A percentile compares a stretch with the other conserved stretches of the same genome.
phyloP scores from a whole-genome alignment of 2,888 invertebrate species.

The Dilophus febrilis region DNA sequence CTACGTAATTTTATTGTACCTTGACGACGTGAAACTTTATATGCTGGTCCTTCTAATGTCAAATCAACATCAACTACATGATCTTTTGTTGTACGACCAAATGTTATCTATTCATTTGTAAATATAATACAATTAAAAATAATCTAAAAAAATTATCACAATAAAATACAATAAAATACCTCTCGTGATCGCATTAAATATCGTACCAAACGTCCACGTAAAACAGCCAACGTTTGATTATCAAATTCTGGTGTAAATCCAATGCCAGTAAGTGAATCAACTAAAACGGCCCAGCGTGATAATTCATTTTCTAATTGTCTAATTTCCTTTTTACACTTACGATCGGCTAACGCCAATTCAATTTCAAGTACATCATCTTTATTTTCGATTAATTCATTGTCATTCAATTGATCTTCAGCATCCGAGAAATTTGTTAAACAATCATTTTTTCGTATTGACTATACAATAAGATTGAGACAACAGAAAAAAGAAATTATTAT shows the following conservation, averaged over 20 bases:
- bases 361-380: slow-evolving; percentile 67
- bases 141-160: background rate
- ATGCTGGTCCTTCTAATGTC: slow-evolving; percentile 82
- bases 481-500: background rate
- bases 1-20: slow-evolving; percentile 78
- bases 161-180: slow-evolving; percentile 27
- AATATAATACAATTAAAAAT: background rate
- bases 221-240: slow-evolving; percentile 80
- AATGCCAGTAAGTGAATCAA: slow-evolving; percentile 74
- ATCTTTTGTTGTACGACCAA: slow-evolving; percentile 79
- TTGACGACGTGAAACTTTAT: slow-evolving; percentile 84
- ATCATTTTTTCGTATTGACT: slow-evolving; percentile 38
- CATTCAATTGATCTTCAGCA: slow-evolving; percentile 76
- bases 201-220: slow-evolving; percentile 78
- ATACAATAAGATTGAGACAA: background rate
- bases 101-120: slow-evolving; percentile 48
- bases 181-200: slow-evolving; percentile 90
- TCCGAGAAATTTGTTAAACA: slow-evolving; percentile 68
- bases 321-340: slow-evolving; percentile 69
- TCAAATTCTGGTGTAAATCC: slow-evolving; percentile 72
- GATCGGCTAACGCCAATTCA: slow-evolving; percentile 56
- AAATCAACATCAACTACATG: slow-evolving; percentile 86
- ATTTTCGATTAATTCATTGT: slow-evolving; percentile 60
- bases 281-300: slow-evolving; percentile 79
- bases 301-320: slow-evolving; percentile 77